Base-by-base conservation (phyloP, 2,113 vertebrate species). In the Penelope pileata region DNA sequence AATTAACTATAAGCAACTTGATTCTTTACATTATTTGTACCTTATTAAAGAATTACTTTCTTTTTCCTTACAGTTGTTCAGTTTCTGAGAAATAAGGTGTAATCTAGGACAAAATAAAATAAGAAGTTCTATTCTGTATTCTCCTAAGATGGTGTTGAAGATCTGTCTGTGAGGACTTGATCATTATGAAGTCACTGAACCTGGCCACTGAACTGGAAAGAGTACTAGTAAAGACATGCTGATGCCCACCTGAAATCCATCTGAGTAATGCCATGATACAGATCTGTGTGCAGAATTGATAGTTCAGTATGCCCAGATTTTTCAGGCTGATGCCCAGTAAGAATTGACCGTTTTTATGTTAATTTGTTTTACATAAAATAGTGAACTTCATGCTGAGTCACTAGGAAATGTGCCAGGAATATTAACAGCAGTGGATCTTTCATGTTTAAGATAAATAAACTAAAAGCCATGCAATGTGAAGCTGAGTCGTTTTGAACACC, bases 341-440 rank as follows among this genome's bases (percentile, higher is more conserved):
- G 91, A 92, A 84, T 50, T 94, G 26, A 2, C 42, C 75, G 26
- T 32, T 47, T 82, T 92, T 78, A 84, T 82, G 77, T 60, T 89
- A 89, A 92, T 93, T 83, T 92, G 8, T 74, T 80, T 92, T 88
- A 66, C 24, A 74, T 38, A 66, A 60, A 42, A 63, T 88, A 95
- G 93, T 91, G 89, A 92, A 81, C 60, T 91, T 86, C 77, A 84
- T 2, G 38, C 73, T 92, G 87, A 67, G 51, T 94, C 30, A 43
- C 10, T 87, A 84, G 73, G 32, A 92, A 78, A 78, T 87, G 74
- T 89, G 90, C 64, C 56, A 96, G 45, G 83, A 92, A 92, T 95
- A 73, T 73, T 90, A 94, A 93, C 63, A 80, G 34, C 47, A 54
- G 16, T 43, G 43, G 16, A 84, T 70, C 53, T 78, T 86, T 91